Percentiles rank a stretch among this genome's conserved stretches.
Evolutionary conservation across 1,140 invertebrate species (phyloP).

Genomic region (Coelopa frigida): DNA sequence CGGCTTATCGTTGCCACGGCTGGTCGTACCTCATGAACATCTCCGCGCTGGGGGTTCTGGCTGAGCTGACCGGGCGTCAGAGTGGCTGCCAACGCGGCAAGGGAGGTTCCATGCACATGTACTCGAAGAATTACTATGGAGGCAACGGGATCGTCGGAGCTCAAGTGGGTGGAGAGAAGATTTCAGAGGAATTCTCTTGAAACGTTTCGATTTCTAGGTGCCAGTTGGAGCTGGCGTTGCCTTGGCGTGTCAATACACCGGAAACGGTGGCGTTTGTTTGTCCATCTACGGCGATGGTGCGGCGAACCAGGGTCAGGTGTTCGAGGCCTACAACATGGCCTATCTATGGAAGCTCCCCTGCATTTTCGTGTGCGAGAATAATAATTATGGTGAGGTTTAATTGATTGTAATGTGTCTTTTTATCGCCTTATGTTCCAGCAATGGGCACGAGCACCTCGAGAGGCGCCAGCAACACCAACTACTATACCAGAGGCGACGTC

Average conservation of each 20-base stretch:
- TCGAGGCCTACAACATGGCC: conserved; percentile 69
- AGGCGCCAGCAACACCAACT: conserved; percentile 67
- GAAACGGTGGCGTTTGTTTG: conserved; percentile 71
- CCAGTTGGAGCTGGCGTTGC: conserved; percentile 88
- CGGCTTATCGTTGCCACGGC: conserved; percentile 59
- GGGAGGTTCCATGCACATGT: conserved; percentile 60
- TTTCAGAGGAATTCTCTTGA: background rate
- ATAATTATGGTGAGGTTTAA: conserved; percentile 65
- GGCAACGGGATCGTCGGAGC: conserved; percentile 84
- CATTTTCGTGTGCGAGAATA: conserved; percentile 96
- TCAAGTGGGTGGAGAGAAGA: conserved; percentile 51
- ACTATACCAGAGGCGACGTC: conserved; percentile 68
- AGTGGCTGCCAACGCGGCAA: conserved; percentile 66
- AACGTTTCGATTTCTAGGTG: no score
- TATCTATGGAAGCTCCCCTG: conserved; percentile 84
- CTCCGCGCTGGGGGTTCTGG: conserved; percentile 62
- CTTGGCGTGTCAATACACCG: conserved; percentile 78
- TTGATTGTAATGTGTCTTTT: conserved; percentile 54
- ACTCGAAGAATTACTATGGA: conserved; percentile 60
- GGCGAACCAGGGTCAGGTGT: conserved; percentile 85
- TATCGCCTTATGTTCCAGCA: conserved; percentile 47
- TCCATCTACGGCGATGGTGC: conserved; percentile 94
- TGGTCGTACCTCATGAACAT: conserved; percentile 74
- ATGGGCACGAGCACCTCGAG: conserved; percentile 80
- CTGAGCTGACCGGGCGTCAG: conserved; percentile 76